Evolutionary conservation across 92 coral and sea anemone species (phyloP), one percentile per base, ranked within the genome.

Genomic region (Meandrina meandrites): DNA sequence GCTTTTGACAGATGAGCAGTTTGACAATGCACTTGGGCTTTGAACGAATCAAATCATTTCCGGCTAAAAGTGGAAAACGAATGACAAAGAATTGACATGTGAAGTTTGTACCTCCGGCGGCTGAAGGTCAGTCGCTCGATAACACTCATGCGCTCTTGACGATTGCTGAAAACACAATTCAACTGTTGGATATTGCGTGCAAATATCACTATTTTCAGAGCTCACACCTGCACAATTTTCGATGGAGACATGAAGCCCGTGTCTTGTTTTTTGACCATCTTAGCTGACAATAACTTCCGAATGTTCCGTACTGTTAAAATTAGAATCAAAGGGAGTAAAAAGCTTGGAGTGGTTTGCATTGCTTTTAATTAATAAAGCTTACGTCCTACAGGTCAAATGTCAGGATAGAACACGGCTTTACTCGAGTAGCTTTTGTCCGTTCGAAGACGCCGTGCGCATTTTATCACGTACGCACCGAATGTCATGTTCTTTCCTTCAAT

Each of bases 401-500:
- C 89, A 86, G 34, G 79, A 79, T 57, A 37, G 35, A 86, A 86
- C 89, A 86, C 69, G 84, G 79, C 72, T 56, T 68, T 58, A 31
- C 58, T 86, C 42, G 79, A 86, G 89, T 75, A 80, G 79, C 85
- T 69, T 79, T 79, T 68, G 68, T 86, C 22, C 40, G 30, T 42
- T 51, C 5, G 68, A 36, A 62, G 88, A 42, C 83, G 77, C 51
- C 83, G 64, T 53, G 47, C 68, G 35, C 66, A 86, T 86, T 70
- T 54, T 86, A 79, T 86, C 89, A 86, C 89, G 89, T 86, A 85
- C 88, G 74, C 88, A 76, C 24, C 68, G n/a, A 27, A 50, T 45
- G 15, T 36, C 34, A 58, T 69, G 18, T 32, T 76, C 77, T 84
- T 71, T 77, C 28, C 6, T 18, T 13, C 62, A 77, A 77, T 47